Evolutionary conservation across 2,888 invertebrate species (phyloP), one percentile per base, ranked within the genome.

Genomic region (Seladonia tumulorum): DNA sequence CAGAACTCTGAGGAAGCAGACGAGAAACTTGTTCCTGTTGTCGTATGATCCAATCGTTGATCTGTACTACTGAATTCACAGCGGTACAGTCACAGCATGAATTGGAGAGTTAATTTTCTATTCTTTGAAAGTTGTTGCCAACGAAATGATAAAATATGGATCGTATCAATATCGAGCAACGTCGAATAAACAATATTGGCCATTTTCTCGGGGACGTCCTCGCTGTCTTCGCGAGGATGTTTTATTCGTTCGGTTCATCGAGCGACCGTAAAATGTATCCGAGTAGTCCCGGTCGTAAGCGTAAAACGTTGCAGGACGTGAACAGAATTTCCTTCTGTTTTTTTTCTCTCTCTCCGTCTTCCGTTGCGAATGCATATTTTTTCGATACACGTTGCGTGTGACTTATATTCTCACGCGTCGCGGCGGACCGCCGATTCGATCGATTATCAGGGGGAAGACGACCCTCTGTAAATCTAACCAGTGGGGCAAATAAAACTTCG

Each of bases 161-260:
- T 35, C 22, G 70, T 39, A 57, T 45, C 49, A 16, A 29, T 45
- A 75, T 47, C 45, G 35, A 66, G 75, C 5, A 16, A 76, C 57
- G 29, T 60, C 39, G 63, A 29, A 39, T 39, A 75, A 70, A 83
- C 14, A n/a, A 14, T 25, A 60, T 22, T 39, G 70, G 29, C 75
- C 57, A 72, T 79, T 78, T 84, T 53, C 63, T 71, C 45, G 22
- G 22, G 25, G 75, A 60, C 63, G 35, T 83, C n/a, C 60, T 45
- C 25, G 35, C 42, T 39, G 76, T 83, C 72, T 79, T 85, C 75
- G 57, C n/a, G 66, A 72, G 53, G 57, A 83, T 72, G 83, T 83
- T 76, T 83, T 85, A 85, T 72, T 76, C 47, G 45, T 66, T 22
- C 57, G 29, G 42, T 76, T 85, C 79, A 76, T 79, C 53, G 79